phyloP scores from a whole-genome alignment of 2,888 invertebrate species.

The Camptogramma bilineatum region DNA sequence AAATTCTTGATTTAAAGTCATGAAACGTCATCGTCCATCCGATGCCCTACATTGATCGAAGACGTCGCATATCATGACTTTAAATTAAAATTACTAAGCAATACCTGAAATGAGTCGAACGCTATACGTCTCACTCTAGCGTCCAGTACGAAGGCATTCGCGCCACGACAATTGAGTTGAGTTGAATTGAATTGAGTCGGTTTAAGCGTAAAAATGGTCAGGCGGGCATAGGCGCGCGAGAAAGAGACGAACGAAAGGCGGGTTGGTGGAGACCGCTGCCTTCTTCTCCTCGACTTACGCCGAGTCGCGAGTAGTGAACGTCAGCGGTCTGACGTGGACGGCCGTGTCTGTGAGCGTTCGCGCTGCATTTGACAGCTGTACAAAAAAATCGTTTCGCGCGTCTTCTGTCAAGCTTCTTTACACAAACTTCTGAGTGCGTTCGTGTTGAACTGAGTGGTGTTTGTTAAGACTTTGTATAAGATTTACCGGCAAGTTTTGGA shows the following conservation, averaged over 20 bases:
- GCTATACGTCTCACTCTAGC: slow-evolving; percentile 82
- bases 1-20: slow-evolving; percentile 70
- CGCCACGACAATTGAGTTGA: slow-evolving; percentile 85
- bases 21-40: slow-evolving; percentile 56
- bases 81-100: slow-evolving; percentile 53
- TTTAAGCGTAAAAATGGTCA: slow-evolving; percentile 84
- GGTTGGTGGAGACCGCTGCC: slow-evolving; percentile 83
- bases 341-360: slow-evolving; percentile 68
- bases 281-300: slow-evolving; percentile 84
- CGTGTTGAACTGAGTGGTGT: slow-evolving; percentile 62
- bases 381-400: slow-evolving; percentile 80
- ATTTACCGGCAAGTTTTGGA: slow-evolving; percentile 56
- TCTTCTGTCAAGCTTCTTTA: slow-evolving; percentile 63
- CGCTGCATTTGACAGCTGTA: slow-evolving; percentile 68
- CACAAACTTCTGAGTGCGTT: slow-evolving; percentile 75
- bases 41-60: slow-evolving; percentile 43
- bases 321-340: slow-evolving; percentile 81
- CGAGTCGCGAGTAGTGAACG: slow-evolving; percentile 83
- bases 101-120: slow-evolving; percentile 63
- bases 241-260: slow-evolving; percentile 84
- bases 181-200: slow-evolving; percentile 86
- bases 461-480: slow-evolving; percentile 49
- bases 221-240: slow-evolving; percentile 79
- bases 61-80: slow-evolving; percentile 35
- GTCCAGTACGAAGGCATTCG: slow-evolving; percentile 82